Conservation (phyloP, 2,797 vertebrate species). For the Notoglanidium macrostoma region DNA sequence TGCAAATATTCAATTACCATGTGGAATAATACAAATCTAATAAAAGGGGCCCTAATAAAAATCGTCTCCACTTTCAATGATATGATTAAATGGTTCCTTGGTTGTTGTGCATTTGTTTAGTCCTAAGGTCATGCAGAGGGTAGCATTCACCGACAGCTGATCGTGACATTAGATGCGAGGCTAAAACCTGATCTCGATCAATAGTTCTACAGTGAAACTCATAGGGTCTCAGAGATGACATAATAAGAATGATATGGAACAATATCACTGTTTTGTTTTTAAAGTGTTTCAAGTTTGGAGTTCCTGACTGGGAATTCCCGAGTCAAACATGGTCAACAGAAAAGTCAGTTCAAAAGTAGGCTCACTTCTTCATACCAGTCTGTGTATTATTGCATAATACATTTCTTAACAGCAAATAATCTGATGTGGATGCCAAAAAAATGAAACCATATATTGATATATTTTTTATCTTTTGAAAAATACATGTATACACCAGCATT, state of each 20-base stretch:
- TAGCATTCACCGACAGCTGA: not conserved
- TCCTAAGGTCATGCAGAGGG: not conserved
- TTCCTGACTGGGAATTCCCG: not conserved
- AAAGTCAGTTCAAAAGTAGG: not conserved
- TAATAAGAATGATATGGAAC: not conserved
- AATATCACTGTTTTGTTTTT: not conserved
- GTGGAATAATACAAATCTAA: slow-evolving; percentile 26
- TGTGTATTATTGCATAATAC: not conserved
- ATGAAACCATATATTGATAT: not conserved
- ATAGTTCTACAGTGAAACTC: not conserved
- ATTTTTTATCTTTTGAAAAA: not conserved
- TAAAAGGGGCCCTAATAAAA: slow-evolving; percentile 40
- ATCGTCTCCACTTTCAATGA: not conserved
- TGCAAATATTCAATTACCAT: not conserved
- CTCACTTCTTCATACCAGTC: not conserved
- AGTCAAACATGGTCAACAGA: not conserved
- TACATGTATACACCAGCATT: not conserved
- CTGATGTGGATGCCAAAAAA: not conserved
- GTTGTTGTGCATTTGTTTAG: not conserved
- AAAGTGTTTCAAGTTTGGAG: not conserved
- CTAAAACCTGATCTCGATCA: not conserved
- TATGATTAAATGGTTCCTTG: slow-evolving; percentile 9
- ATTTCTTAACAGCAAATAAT: not conserved
- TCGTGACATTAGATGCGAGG: not conserved
- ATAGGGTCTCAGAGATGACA: not conserved